Evolutionary conservation across 2,888 invertebrate genomes (phyloP).

Genomic region (Molorchus minor): DNA sequence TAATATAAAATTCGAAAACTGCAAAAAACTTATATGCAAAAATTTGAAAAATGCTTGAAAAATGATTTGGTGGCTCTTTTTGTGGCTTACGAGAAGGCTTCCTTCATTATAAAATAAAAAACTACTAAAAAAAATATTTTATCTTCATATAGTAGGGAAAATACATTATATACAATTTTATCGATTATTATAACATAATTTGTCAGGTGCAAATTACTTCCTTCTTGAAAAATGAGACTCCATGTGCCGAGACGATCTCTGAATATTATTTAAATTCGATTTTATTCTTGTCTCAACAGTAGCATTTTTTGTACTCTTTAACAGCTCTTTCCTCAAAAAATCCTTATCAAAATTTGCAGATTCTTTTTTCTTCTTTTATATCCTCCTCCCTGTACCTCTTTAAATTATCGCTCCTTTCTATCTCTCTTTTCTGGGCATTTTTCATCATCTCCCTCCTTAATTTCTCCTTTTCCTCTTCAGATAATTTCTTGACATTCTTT

Average conservation of each 20-base stretch:
- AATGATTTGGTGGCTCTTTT: no score
- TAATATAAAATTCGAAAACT: no score
- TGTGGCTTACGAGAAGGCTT: no score
- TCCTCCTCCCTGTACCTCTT: conserved; percentile 70
- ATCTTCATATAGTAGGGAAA: no score
- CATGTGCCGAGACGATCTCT: conserved; percentile 82
- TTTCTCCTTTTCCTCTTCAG: conserved; percentile 74
- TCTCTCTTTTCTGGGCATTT: conserved; percentile 78
- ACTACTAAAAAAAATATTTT: no score
- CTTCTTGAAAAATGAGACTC: conserved; percentile 78
- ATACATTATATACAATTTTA: no score
- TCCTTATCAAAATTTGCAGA: conserved; percentile 66
- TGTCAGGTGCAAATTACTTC: no score
- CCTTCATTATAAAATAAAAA: no score
- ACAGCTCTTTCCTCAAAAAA: conserved; percentile 71
- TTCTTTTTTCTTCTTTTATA: conserved; percentile 64
- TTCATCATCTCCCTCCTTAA: conserved; percentile 83
- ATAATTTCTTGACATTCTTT: conserved; percentile 60
- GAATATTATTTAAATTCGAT: conserved; percentile 89
- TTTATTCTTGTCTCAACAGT: conserved; percentile 86
- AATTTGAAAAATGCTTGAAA: no score
- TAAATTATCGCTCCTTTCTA: conserved; percentile 73
- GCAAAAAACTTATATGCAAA: no score
- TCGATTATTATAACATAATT: no score
- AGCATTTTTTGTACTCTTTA: conserved; percentile 71